Evolutionary conservation across 2,797 vertebrate genomes (phyloP).

Genomic region (Anisognathus igniventris): DNA sequence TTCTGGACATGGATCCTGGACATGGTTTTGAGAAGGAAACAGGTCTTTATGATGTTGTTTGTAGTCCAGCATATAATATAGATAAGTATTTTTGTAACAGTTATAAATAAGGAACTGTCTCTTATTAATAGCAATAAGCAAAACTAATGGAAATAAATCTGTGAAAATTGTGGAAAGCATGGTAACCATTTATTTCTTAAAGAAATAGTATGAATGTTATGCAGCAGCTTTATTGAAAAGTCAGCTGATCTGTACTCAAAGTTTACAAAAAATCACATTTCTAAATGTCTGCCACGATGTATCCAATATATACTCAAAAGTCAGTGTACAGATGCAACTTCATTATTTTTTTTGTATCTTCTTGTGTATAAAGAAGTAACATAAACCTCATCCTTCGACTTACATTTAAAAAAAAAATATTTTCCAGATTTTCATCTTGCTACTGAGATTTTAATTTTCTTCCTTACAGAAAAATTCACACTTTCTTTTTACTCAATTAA

Average conservation of each 20-base stretch:
- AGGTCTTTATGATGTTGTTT: neutral
- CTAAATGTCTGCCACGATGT: neutral
- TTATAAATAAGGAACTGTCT: neutral
- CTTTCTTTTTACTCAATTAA: neutral
- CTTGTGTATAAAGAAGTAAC: neutral
- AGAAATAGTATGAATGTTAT: neutral
- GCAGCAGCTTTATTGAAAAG: neutral
- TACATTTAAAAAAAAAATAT: neutral
- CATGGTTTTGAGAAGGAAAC: neutral
- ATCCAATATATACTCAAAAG: neutral
- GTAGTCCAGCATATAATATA: neutral
- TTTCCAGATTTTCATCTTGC: neutral
- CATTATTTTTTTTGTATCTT: neutral
- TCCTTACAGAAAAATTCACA: neutral
- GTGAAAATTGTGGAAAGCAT: neutral
- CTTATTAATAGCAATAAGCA: neutral
- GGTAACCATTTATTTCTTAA: neutral
- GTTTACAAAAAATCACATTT: neutral
- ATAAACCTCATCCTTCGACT: neutral
- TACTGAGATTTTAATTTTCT: neutral
- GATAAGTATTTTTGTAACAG: neutral
- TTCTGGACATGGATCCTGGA: neutral
- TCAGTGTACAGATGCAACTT: neutral
- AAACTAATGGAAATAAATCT: neutral
- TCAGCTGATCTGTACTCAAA: neutral